These are phyloP conservation scores for Cheilosia scutellata DNA, from an alignment of 2,888 invertebrate species.

Conservation along the genomic window DNA sequence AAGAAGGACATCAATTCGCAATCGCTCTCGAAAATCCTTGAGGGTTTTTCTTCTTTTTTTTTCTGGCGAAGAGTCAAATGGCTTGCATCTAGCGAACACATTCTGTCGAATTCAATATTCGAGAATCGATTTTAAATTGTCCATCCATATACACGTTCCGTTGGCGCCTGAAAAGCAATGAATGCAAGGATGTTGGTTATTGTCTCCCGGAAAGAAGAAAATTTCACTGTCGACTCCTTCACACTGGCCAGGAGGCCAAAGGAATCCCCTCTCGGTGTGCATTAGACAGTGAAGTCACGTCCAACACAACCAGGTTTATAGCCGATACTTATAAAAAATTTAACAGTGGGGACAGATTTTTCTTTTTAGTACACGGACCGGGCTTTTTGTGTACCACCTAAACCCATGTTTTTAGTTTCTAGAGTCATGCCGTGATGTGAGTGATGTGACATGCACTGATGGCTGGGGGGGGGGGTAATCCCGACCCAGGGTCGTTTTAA, in stretches of 20 bases:
- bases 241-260: slow-evolving; percentile 29
- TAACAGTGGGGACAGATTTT: slow-evolving; percentile 24
- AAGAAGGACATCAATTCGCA: slow-evolving; percentile 58
- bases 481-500: slow-evolving; percentile 10
- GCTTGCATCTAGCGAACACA: slow-evolving; percentile 53
- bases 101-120: slow-evolving; percentile 68
- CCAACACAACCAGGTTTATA: slow-evolving; percentile 53
- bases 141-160: slow-evolving; percentile 30
- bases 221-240: slow-evolving; percentile 53
- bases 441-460: slow-evolving; percentile 47
- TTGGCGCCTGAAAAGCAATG: slow-evolving; percentile 32
- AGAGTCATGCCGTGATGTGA: slow-evolving; percentile 25
- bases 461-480: slow-evolving; percentile 7
- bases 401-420: slow-evolving; percentile 15
- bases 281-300: slow-evolving; percentile 69
- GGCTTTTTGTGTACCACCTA: slow-evolving; percentile 21
- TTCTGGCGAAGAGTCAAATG: slow-evolving; percentile 60
- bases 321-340: slow-evolving; percentile 66
- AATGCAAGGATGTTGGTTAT: slow-evolving; percentile 70
- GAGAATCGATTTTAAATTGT: slow-evolving; percentile 72
- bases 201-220: slow-evolving; percentile 55
- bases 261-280: slow-evolving; percentile 22
- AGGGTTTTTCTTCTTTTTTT: neutral
- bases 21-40: slow-evolving; percentile 33
- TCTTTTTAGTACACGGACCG: slow-evolving; percentile 1